phyloP scores from a whole-genome alignment of 2,888 invertebrate species.

The Pristionchus japonicus region DNA sequence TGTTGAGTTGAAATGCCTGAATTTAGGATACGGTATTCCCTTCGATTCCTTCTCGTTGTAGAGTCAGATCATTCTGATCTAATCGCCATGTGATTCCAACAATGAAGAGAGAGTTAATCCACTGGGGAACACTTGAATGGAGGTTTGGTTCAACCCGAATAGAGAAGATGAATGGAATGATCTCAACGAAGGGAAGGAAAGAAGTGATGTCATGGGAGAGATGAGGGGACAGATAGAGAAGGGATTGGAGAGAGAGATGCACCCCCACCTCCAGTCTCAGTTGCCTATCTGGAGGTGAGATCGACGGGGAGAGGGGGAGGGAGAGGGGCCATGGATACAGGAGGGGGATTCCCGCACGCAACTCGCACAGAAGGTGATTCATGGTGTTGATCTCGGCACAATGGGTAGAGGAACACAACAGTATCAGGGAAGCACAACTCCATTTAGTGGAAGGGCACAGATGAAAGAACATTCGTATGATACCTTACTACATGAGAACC shows the following conservation, averaged over 20 bases:
- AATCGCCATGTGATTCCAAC: neutral
- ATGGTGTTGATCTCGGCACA: neutral
- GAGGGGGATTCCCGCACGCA: neutral
- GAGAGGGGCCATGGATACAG: neutral
- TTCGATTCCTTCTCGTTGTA: neutral
- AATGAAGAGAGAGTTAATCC: neutral
- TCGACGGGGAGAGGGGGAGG: neutral
- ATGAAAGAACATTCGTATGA: too few relatives aligned
- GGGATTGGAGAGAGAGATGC: neutral
- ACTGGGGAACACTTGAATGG: neutral
- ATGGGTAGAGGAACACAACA: neutral
- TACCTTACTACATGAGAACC: too few relatives aligned
- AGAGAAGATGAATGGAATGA: neutral
- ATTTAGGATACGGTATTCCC: neutral
- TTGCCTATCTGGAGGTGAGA: neutral
- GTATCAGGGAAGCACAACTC: neutral
- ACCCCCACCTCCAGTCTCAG: neutral
- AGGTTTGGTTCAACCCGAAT: neutral
- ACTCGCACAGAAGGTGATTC: neutral
- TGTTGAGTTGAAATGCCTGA: constrained; percentile 68
- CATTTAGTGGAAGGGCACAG: too few relatives aligned
- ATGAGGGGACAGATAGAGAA: neutral
- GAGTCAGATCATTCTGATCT: neutral
- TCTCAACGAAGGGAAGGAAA: neutral
- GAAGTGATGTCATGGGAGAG: constrained; percentile 27